A percentile compares a stretch with the other conserved stretches of the same genome.
Conservation (phyloP, 2,797 vertebrate species). For the Aeoliscus strigatus region DNA sequence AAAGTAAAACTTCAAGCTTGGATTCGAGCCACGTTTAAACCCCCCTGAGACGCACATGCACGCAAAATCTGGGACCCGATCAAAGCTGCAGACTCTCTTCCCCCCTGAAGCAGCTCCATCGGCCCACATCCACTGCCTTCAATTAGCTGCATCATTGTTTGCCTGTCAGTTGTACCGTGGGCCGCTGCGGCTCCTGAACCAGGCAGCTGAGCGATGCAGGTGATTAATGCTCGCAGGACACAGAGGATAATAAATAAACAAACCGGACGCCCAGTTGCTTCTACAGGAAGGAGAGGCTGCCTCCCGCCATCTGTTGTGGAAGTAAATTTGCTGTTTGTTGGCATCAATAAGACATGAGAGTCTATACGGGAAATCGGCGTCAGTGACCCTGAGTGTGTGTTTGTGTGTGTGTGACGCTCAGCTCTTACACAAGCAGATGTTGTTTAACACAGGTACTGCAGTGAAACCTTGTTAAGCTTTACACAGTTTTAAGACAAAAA, state of each 20-base stretch:
- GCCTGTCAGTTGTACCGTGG: constrained; percentile 11
- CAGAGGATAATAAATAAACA: constrained; percentile 54
- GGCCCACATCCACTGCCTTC: constrained; percentile 20
- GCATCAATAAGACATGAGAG: constrained; percentile 12
- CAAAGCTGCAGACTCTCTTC: neutral
- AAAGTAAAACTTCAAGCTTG: neutral
- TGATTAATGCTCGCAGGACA: constrained; percentile 54
- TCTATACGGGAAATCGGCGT: constrained; percentile 2
- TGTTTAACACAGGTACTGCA: constrained; percentile 14
- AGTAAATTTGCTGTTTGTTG: constrained; percentile 27
- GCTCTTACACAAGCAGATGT: constrained; percentile 17
- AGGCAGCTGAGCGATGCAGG: constrained; percentile 31
- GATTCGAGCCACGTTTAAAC: constrained; percentile 5
- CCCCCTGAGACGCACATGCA: constrained; percentile 1
- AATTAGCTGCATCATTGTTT: constrained; percentile 35
- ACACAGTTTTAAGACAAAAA: too few relatives aligned
- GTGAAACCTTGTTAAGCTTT: too few relatives aligned
- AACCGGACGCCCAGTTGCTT: constrained; percentile 34
- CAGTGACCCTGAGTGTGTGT: constrained; percentile 1
- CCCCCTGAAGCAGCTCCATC: constrained; percentile 10
- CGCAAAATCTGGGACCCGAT: constrained; percentile 14
- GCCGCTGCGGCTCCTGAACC: too few relatives aligned
- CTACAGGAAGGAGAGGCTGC: constrained; percentile 17
- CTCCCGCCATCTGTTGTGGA: constrained; percentile 58
- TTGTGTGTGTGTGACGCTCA: constrained; percentile 11